phyloP scores from a whole-genome alignment of 2,797 vertebrate species.

The Myiotriccus ornatus region DNA sequence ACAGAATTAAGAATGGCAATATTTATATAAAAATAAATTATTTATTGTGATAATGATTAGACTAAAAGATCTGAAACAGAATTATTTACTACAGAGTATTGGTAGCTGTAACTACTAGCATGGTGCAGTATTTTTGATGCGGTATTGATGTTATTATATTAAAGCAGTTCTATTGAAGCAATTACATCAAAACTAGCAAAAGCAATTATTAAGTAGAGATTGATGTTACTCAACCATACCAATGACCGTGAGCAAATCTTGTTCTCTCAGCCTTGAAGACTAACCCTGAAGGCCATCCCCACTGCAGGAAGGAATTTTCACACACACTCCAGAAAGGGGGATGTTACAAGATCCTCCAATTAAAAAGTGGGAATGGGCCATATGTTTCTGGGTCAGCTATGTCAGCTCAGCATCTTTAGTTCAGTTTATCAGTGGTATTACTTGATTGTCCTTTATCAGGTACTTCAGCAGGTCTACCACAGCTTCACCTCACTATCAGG shows the following conservation, averaged over 20 bases:
- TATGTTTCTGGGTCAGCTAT: not conserved
- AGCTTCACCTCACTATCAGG: not conserved
- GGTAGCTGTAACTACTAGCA: not conserved
- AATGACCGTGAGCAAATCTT: not conserved
- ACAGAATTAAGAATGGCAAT: not conserved
- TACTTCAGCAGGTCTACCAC: not conserved
- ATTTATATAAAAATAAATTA: not conserved
- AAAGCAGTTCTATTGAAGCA: not conserved
- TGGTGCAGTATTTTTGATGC: not conserved
- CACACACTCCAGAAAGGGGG: not conserved
- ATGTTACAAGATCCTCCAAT: not conserved
- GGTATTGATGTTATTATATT: not conserved
- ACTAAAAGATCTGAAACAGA: not conserved
- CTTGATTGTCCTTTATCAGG: not conserved
- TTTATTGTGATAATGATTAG: not conserved
- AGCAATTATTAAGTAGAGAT: not conserved
- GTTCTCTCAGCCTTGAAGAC: rapidly evolving
- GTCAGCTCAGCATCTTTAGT: not conserved
- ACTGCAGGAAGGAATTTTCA: not conserved
- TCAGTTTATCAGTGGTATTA: not conserved
- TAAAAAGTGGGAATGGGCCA: not conserved
- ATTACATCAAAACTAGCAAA: not conserved
- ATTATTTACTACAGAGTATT: not conserved
- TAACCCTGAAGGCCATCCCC: not conserved
- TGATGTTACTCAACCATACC: not conserved